phyloP scores from a whole-genome alignment of 64 coral and sea anemone species.

The Hydrozoanthus tunicans region DNA sequence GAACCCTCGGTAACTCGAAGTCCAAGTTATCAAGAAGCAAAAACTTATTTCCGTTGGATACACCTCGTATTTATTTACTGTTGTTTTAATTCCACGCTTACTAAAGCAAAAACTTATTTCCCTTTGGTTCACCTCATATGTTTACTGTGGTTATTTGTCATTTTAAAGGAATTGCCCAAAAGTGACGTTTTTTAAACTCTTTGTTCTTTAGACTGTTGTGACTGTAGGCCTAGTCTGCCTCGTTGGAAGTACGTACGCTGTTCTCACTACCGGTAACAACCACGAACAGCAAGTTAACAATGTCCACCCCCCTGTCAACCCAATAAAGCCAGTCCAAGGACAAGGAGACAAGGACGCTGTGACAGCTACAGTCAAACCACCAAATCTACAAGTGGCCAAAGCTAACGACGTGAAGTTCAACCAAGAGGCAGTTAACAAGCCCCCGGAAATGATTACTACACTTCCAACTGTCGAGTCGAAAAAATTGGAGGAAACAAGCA shows the following conservation, averaged over 20 bases:
- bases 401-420: background rate
- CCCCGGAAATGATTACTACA: constrained; percentile 7
- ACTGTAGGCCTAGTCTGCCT: constrained; percentile 74
- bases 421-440: background rate
- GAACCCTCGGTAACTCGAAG: no score
- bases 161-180: background rate
- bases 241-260: constrained; percentile 76
- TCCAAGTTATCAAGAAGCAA: background rate
- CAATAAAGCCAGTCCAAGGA: constrained; percentile 54
- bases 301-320: constrained; percentile 52
- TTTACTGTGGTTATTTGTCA: background rate
- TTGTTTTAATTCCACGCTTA: background rate
- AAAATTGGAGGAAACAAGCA: constrained; percentile 1
- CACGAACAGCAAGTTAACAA: constrained; percentile 42
- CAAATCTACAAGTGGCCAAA: background rate
- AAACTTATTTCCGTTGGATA: no score
- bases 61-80: background rate
- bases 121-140: no score
- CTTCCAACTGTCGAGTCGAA: background rate
- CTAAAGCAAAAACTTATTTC: no score
- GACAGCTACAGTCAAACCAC: background rate
- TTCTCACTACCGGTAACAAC: constrained; percentile 59
- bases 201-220: constrained; percentile 36
- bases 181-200: background rate
- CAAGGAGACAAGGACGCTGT: background rate